These are phyloP conservation scores for Hylaeus anthracinus DNA, from an alignment of 1,140 invertebrate species.

Conservation along the genomic window DNA sequence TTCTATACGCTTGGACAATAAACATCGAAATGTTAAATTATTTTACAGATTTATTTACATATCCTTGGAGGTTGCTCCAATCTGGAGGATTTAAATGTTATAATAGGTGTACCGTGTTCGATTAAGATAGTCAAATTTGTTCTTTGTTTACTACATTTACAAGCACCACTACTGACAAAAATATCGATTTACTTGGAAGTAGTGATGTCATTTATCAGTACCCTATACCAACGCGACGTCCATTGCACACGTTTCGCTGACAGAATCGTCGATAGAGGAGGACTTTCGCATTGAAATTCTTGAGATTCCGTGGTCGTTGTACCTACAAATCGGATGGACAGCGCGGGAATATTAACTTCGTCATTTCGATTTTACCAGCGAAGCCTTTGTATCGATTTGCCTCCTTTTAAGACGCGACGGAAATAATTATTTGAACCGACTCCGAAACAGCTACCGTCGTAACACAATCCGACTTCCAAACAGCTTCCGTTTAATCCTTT, in stretches of 20 bases:
- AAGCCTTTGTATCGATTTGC: slow-evolving; percentile 16
- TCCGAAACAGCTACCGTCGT: background rate
- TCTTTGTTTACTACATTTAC: background rate
- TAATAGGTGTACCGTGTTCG: no score
- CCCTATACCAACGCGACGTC: background rate
- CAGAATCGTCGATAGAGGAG: background rate
- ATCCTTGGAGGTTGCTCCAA: no score
- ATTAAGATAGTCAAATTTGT: no score
- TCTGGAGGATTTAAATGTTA: no score
- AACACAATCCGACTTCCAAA: background rate
- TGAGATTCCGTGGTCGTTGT: background rate
- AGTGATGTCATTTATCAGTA: background rate
- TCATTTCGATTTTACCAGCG: background rate
- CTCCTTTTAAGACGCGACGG: slow-evolving; percentile 34
- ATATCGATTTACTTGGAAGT: background rate
- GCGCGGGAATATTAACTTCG: slow-evolving; percentile 17
- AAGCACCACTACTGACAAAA: background rate
- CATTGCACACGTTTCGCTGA: background rate
- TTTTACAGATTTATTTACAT: no score
- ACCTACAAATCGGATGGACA: slow-evolving; percentile 8
- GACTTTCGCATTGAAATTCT: slow-evolving; percentile 28
- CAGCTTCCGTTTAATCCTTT: background rate
- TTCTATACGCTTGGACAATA: background rate
- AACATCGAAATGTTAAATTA: background rate
- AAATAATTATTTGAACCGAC: slow-evolving; percentile 33